Base-by-base conservation (phyloP, 2,797 vertebrate genomes). In the Paramormyrops hopkinsi region DNA sequence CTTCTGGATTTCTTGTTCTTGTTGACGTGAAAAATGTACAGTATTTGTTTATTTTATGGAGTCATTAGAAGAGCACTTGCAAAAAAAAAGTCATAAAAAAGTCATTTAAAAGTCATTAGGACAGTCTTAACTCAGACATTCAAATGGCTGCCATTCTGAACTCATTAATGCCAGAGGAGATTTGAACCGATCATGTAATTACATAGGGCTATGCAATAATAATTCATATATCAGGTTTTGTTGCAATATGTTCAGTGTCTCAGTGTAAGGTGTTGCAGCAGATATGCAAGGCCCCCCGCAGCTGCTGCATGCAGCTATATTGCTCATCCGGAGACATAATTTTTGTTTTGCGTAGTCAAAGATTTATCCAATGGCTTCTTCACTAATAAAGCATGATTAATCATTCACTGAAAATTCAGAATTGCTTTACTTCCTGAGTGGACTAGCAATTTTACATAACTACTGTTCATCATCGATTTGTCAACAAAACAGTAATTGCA, bases 91-190 rank as follows among this genome's bases (percentile, higher is more conserved):
- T 84, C 82, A 50, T 84, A 84, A n/a, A 84, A 46, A 84, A 46
- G 82, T 84, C 44, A 84, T 84, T 84, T 84, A 84, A 50, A 84
- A 84, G 46, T 84, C 82, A 84, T 84, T 84, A 46, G 82, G 46
- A 84, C 82, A 84, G 41, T 84, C 46, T 84, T 84, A 50, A 84
- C 46, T 84, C 44, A 84, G n/a, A 25, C 41, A 84, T 84, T 84
- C 12, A 48, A 14, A 84, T 84, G 82, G 82, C 46, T 50, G 46
- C 9, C 50, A 25, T 84, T 84, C 44, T 50, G 46, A 84, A 84
- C 82, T 46, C 46, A 84, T 46, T 84, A 84, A 84, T 84, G 44
- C 22, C 41, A 84, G 44, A 84, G 44, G 82, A 84, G 82, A 50
- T 50, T 84, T 50, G 82, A 84, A 84, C 48, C 17, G 5, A 79